These are phyloP conservation scores for Rana temporaria DNA, from an alignment of 2,113 vertebrate species.

Conservation along the genomic window DNA sequence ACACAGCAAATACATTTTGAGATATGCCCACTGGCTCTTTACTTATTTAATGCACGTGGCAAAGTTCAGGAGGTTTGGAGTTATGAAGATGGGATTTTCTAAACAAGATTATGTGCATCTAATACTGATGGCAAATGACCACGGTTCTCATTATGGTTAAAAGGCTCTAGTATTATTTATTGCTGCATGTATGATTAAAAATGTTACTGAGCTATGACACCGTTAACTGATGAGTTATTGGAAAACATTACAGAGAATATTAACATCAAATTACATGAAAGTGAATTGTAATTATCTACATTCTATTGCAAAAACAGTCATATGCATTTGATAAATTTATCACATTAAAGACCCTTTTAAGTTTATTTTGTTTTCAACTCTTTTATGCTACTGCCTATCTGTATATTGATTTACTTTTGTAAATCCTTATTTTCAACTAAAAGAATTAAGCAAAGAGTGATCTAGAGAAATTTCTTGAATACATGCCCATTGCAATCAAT, in stretches of 20 bases:
- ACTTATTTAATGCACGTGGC: slow-evolving; percentile 30
- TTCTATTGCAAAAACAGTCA: slow-evolving; percentile 66
- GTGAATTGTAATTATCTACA: slow-evolving; percentile 72
- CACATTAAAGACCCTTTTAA: background rate
- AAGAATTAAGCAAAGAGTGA: slow-evolving; percentile 45
- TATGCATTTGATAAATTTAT: background rate
- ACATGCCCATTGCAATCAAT: too few relatives aligned
- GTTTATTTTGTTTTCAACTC: background rate
- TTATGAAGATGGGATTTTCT: slow-evolving; percentile 39
- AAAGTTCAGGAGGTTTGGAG: slow-evolving; percentile 29
- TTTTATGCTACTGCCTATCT: background rate
- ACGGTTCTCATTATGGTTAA: slow-evolving; percentile 32
- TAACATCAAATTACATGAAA: slow-evolving; percentile 76
- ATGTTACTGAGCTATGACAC: slow-evolving; percentile 60
- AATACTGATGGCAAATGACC: slow-evolving; percentile 45
- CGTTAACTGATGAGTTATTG: slow-evolving; percentile 71
- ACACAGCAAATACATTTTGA: background rate
- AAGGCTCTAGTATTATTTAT: slow-evolving; percentile 42
- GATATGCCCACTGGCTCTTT: slow-evolving; percentile 7
- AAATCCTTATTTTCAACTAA: slow-evolving; percentile 62
- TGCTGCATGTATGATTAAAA: slow-evolving; percentile 61
- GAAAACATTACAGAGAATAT: slow-evolving; percentile 70
- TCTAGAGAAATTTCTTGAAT: too few relatives aligned
- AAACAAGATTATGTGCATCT: slow-evolving; percentile 41
- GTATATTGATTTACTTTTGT: background rate